Percentiles rank a stretch among this genome's conserved stretches.
phyloP scores from a whole-genome alignment of 2,797 vertebrate species.

The Pipistrellus nathusii region DNA sequence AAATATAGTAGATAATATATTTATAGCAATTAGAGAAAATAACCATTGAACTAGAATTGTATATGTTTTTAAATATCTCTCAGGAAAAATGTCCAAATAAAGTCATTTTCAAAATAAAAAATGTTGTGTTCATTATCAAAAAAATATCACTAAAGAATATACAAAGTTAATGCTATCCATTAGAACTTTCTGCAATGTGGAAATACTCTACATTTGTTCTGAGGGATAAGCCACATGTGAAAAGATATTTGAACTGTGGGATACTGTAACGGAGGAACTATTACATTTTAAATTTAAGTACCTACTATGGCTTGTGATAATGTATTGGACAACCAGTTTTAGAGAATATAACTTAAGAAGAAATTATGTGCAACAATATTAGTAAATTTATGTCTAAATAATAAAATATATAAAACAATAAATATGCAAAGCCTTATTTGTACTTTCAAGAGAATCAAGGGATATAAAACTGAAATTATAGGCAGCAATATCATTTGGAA shows the following conservation, averaged over 20 bases:
- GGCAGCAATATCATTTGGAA: background rate
- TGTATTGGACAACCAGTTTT: background rate
- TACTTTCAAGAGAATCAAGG: background rate
- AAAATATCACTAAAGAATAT: background rate
- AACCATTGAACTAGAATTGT: background rate
- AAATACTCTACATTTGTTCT: background rate
- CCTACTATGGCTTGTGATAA: background rate
- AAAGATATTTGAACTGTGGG: background rate
- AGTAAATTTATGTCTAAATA: background rate
- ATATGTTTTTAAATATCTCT: background rate
- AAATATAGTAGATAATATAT: background rate
- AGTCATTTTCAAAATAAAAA: background rate
- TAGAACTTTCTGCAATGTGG: background rate
- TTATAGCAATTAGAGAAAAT: conserved; percentile 20
- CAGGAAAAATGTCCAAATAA: background rate
- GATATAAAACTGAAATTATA: conserved; percentile 32
- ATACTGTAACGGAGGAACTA: background rate
- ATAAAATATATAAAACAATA: background rate
- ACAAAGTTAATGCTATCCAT: background rate
- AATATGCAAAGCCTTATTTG: background rate
- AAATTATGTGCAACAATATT: background rate
- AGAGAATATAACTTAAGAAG: background rate
- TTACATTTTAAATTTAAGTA: conserved; percentile 10
- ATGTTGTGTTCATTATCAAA: background rate
- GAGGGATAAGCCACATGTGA: background rate